Percentiles rank a stretch among this genome's conserved stretches.
Conservation (phyloP, 1,140 invertebrate species). For the Habropoda laboriosa region DNA sequence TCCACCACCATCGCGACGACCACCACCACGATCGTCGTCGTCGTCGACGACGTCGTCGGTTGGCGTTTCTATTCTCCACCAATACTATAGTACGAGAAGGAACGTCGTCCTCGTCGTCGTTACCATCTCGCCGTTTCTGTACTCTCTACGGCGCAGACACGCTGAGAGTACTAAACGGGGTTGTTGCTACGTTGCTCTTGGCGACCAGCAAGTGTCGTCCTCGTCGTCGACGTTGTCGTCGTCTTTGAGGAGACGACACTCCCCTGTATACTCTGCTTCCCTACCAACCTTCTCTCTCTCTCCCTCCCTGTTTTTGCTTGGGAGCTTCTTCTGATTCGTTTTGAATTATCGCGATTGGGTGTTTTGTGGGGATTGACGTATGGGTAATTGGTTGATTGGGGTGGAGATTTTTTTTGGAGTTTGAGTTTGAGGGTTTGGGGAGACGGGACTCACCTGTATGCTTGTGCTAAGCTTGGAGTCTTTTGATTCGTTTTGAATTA, state of each 20-base stretch:
- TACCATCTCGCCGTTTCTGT: constrained; percentile 41
- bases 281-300: background rate
- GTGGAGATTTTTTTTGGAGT: too few species aligned
- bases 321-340: constrained; percentile 48
- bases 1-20: constrained; percentile 41
- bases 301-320: too few species aligned
- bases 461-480: constrained; percentile 55
- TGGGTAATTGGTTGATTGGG: too few species aligned
- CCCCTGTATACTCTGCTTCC: background rate
- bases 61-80: constrained; percentile 12
- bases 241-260: constrained; percentile 52
- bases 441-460: too few species aligned
- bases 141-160: constrained; percentile 64
- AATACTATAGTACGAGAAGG: background rate
- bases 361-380: background rate
- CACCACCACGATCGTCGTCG: constrained; percentile 21
- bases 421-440: too few species aligned
- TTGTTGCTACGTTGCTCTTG: constrained; percentile 79
- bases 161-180: constrained; percentile 74
- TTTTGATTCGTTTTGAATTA: constrained; percentile 57
- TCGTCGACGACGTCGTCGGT: background rate
- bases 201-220: constrained; percentile 74
- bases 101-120: constrained; percentile 21
- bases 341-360: constrained; percentile 48
- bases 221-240: constrained; percentile 59